Conservation (phyloP, 2,113 vertebrate species). For the Acrocephalus arundinaceus region DNA sequence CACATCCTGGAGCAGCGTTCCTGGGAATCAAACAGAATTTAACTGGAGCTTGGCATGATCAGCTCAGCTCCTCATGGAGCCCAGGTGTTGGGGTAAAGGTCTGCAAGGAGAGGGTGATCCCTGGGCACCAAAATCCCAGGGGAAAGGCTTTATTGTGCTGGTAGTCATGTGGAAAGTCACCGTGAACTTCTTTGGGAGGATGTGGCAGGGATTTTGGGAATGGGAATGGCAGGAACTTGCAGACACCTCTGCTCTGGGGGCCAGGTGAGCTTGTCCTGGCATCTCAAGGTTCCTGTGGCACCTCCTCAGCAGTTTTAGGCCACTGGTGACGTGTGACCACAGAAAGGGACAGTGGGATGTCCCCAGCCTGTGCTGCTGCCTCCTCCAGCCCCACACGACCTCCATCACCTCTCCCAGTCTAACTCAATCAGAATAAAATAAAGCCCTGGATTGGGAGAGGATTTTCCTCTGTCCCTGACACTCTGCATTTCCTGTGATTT, state of each 20-base stretch:
- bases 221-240: not conserved
- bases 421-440: not conserved
- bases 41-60: not conserved
- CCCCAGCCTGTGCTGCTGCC: not conserved
- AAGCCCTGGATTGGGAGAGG: not conserved
- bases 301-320: not conserved
- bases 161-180: fast-evolving
- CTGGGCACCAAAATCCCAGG: not conserved
- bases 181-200: not conserved
- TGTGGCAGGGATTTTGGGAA: not conserved
- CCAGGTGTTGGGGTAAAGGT: not conserved
- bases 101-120: not conserved
- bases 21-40: not conserved
- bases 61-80: not conserved
- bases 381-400: fast-evolving
- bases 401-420: fast-evolving
- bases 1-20: not conserved
- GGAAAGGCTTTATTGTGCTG: not conserved
- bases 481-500: not conserved
- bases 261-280: not conserved
- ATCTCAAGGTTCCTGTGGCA: not conserved
- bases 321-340: too few species aligned
- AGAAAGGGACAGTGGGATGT: not conserved
- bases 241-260: not conserved
- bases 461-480: not conserved